Evolutionary conservation across 2,888 invertebrate species (phyloP).

Genomic region (Ecliptopera silaceata): DNA sequence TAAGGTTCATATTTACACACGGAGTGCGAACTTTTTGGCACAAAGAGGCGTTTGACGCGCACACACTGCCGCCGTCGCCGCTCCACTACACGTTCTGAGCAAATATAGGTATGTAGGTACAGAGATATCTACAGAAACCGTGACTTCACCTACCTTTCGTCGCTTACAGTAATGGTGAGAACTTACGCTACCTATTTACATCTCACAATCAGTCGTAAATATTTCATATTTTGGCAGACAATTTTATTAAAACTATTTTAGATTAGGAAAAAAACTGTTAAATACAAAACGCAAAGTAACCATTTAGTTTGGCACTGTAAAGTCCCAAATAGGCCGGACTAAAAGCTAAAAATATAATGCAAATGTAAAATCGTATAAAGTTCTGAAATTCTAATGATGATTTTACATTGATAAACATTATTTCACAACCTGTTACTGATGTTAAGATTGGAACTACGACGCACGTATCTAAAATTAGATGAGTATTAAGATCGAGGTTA

Average conservation of each 20-base stretch:
- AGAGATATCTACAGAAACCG: slow-evolving; percentile 73
- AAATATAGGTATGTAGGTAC: slow-evolving; percentile 80
- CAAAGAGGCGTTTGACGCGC: slow-evolving; percentile 74
- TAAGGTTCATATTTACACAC: slow-evolving; percentile 64
- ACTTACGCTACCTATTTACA: slow-evolving; percentile 79
- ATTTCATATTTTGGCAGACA: slow-evolving; percentile 77
- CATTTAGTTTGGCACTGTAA: slow-evolving; percentile 64
- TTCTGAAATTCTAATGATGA: slow-evolving; percentile 50
- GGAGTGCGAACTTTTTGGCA: slow-evolving; percentile 75
- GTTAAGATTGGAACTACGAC: slow-evolving; percentile 52
- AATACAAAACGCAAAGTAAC: slow-evolving; percentile 57
- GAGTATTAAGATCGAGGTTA: slow-evolving; percentile 60
- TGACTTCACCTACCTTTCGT: slow-evolving; percentile 62
- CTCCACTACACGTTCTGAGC: slow-evolving; percentile 76
- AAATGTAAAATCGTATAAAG: slow-evolving; percentile 64
- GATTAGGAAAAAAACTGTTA: slow-evolving; percentile 48
- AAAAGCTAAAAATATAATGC: slow-evolving; percentile 68
- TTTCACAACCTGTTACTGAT: slow-evolving; percentile 76
- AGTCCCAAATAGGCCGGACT: slow-evolving; percentile 75
- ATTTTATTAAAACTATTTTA: slow-evolving; percentile 55
- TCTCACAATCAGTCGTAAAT: slow-evolving; percentile 80
- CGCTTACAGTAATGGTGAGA: slow-evolving; percentile 72
- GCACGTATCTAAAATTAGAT: slow-evolving; percentile 47
- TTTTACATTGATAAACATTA: slow-evolving; percentile 51
- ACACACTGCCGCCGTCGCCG: slow-evolving; percentile 55